phyloP scores from a whole-genome alignment of 2,888 invertebrate genomes.

The Nymphalis c-album region DNA sequence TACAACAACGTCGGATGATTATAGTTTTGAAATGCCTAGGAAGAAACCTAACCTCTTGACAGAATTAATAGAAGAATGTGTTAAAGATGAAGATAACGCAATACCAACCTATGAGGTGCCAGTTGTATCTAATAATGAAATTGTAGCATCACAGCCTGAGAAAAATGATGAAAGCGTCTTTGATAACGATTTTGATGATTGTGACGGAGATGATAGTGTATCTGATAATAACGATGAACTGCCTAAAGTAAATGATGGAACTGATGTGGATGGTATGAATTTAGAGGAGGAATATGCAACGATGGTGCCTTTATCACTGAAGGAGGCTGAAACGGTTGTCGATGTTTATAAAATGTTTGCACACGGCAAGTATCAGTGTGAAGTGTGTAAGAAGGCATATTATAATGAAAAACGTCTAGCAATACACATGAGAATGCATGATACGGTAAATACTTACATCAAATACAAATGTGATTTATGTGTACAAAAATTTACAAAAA shows the following conservation, averaged over 20 bases:
- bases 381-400: slow-evolving; percentile 58
- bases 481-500: no score
- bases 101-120: not conserved
- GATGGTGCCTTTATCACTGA: slow-evolving; percentile 59
- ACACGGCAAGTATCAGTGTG: slow-evolving; percentile 56
- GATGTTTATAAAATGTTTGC: slow-evolving; percentile 62
- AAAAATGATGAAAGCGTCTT: slow-evolving; percentile 30
- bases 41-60: slow-evolving; percentile 33
- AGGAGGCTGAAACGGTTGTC: slow-evolving; percentile 64
- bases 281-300: slow-evolving; percentile 67
- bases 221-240: slow-evolving; percentile 29
- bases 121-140: slow-evolving; percentile 8
- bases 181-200: slow-evolving; percentile 33
- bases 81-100: slow-evolving; percentile 38
- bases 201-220: slow-evolving; percentile 37
- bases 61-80: slow-evolving; percentile 44
- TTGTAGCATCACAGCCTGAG: slow-evolving; percentile 6
- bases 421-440: slow-evolving; percentile 67
- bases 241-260: slow-evolving; percentile 21
- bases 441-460: slow-evolving; percentile 53
- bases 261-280: slow-evolving; percentile 54
- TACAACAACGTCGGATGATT: slow-evolving; percentile 52
- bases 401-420: slow-evolving; percentile 54
- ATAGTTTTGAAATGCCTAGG: slow-evolving; percentile 46
- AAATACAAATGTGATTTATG: not conserved